Conservation (phyloP, 1,140 invertebrate genomes). For the Elymnias hypermnestra region DNA sequence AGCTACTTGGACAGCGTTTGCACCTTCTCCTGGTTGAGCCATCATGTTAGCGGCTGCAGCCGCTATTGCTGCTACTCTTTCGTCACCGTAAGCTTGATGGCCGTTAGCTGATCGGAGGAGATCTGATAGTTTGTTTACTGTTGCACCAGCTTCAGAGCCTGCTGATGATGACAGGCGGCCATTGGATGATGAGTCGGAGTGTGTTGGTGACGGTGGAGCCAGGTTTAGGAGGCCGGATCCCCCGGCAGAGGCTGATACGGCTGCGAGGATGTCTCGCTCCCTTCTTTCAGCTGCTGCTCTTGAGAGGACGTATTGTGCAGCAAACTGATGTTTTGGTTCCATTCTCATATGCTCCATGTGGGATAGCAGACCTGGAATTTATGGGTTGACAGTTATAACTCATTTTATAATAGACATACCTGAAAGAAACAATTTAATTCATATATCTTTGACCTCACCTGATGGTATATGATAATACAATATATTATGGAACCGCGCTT, state of each 20-base stretch:
- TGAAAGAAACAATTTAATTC: too few species aligned
- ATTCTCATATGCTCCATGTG: conserved; percentile 98
- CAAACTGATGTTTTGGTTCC: conserved; percentile 97
- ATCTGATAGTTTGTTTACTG: conserved; percentile 84
- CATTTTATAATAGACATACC: too few species aligned
- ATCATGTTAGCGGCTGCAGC: conserved; percentile 83
- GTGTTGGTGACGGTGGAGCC: conserved; percentile 85
- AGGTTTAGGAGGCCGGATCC: conserved; percentile 78
- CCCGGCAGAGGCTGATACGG: conserved; percentile 78
- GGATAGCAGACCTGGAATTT: conserved; percentile 85
- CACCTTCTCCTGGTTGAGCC: conserved; percentile 76
- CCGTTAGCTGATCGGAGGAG: conserved; percentile 78
- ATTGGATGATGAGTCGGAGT: conserved; percentile 88
- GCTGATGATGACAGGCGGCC: conserved; percentile 86
- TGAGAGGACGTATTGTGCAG: conserved; percentile 93
- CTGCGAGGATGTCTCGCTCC: conserved; percentile 88
- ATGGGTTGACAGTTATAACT: too few species aligned
- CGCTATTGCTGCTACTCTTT: conserved; percentile 85
- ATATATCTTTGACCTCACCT: too few species aligned
- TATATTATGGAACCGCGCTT: too few species aligned
- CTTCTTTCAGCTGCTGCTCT: conserved; percentile 91
- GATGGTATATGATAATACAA: too few species aligned
- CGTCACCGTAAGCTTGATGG: conserved; percentile 79
- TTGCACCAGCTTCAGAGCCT: conserved; percentile 84
- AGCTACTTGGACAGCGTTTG: conserved; percentile 80